phyloP scores from a whole-genome alignment of 2,888 invertebrate species.

The Strigamia transsilvanica region DNA sequence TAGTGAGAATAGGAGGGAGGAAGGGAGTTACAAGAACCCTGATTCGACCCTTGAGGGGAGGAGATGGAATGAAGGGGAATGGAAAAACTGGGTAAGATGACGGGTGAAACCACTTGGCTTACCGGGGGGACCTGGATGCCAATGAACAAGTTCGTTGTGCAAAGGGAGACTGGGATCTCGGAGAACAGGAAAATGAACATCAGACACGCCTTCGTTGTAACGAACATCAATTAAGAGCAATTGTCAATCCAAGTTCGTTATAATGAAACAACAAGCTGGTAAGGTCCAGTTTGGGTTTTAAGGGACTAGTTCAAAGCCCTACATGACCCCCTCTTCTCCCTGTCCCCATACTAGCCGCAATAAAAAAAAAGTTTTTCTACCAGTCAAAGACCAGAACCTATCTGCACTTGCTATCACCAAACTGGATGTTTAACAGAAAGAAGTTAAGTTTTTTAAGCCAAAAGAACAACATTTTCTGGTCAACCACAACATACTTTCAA shows the following conservation, averaged over 20 bases:
- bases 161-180: conserved; percentile 27
- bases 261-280: neutral
- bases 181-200: conserved; percentile 44
- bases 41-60: conserved; percentile 47
- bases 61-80: conserved; percentile 29
- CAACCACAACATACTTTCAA: conserved; percentile 19
- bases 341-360: neutral
- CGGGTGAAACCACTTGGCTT: conserved; percentile 49
- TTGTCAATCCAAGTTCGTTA: conserved; percentile 7
- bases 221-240: conserved; percentile 39
- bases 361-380: neutral
- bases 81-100: conserved; percentile 36
- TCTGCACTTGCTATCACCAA: conserved; percentile 30
- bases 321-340: neutral
- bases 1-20: conserved; percentile 21
- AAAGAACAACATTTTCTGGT: conserved; percentile 35
- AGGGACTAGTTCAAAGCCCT: conserved; percentile 22
- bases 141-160: conserved; percentile 45
- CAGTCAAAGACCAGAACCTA: conserved; percentile 21
- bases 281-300: conserved; percentile 41
- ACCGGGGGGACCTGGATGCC: conserved; percentile 36
- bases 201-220: neutral
- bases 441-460: conserved; percentile 39
- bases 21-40: conserved; percentile 18
- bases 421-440: conserved; percentile 32